These are phyloP conservation scores for Cirrhinus molitorella DNA, from an alignment of 2,797 vertebrate species.

Conservation along the genomic window DNA sequence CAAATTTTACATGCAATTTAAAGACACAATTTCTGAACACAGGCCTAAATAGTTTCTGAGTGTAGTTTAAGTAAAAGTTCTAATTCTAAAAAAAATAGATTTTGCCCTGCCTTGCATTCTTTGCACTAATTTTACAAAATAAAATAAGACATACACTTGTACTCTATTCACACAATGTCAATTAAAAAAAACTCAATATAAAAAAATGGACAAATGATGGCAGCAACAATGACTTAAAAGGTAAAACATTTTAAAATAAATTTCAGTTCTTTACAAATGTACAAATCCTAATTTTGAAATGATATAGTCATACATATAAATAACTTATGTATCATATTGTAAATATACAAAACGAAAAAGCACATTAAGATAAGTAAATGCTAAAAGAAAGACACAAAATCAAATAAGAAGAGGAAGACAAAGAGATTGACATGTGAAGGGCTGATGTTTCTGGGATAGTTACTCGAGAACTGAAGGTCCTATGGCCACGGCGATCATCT, in stretches of 20 bases:
- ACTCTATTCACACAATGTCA: background rate
- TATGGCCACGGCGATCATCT: conserved; percentile 99
- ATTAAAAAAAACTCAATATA: background rate
- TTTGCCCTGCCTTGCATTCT: background rate
- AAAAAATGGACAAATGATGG: background rate
- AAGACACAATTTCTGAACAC: background rate
- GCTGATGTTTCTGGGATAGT: conserved; percentile 89
- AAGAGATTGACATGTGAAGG: conserved; percentile 72
- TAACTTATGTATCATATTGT: conserved; percentile 1
- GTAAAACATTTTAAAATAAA: background rate
- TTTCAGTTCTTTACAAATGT: background rate
- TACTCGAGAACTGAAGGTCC: conserved; percentile 99
- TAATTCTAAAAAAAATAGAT: background rate
- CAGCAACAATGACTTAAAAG: background rate
- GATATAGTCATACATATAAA: background rate
- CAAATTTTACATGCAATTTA: background rate
- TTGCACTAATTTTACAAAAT: background rate
- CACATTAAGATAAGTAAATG: conserved; percentile 40
- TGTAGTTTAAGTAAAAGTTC: background rate
- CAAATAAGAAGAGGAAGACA: conserved; percentile 10
- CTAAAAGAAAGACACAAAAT: conserved; percentile 56
- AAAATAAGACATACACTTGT: background rate
- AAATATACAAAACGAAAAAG: conserved; percentile 52
- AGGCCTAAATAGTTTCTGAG: background rate
- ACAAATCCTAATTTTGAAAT: background rate